Evolutionary conservation across 2,797 vertebrate genomes (phyloP).

Genomic region (Thripadectes ignobilis): DNA sequence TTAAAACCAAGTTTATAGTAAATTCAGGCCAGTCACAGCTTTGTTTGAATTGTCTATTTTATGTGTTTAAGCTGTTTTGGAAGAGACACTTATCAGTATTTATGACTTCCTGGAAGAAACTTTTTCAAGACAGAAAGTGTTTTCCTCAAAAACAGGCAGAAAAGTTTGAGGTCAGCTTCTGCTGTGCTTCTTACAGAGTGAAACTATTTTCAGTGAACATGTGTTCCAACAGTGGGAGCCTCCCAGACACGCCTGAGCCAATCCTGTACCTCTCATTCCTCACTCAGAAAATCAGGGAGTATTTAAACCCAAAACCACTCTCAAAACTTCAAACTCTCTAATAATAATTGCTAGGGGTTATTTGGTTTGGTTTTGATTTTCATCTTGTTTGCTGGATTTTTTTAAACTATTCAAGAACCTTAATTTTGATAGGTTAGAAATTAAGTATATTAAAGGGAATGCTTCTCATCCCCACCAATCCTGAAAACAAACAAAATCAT

Average conservation of each 20-base stretch:
- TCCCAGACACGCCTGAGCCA: background rate
- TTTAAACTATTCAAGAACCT: background rate
- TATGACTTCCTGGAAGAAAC: background rate
- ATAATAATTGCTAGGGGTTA: background rate
- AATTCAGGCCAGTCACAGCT: background rate
- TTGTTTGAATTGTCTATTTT: background rate
- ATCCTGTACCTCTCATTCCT: background rate
- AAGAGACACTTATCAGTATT: background rate
- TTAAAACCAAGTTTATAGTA: background rate
- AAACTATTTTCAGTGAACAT: background rate
- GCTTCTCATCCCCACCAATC: background rate
- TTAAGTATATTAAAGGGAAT: background rate
- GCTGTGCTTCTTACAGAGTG: background rate
- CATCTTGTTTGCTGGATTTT: rapidly evolving
- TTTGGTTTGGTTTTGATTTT: background rate
- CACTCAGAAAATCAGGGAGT: background rate
- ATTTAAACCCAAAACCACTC: background rate
- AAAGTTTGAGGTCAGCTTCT: background rate
- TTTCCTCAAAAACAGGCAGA: background rate
- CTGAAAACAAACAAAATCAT: background rate
- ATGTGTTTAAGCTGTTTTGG: background rate
- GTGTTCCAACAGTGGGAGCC: background rate
- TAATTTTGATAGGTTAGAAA: background rate
- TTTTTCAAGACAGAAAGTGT: background rate
- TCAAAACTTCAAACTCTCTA: background rate